These are phyloP conservation scores for Omphaloscelis lunosa DNA, from an alignment of 2,888 invertebrate species.

Conservation along the genomic window DNA sequence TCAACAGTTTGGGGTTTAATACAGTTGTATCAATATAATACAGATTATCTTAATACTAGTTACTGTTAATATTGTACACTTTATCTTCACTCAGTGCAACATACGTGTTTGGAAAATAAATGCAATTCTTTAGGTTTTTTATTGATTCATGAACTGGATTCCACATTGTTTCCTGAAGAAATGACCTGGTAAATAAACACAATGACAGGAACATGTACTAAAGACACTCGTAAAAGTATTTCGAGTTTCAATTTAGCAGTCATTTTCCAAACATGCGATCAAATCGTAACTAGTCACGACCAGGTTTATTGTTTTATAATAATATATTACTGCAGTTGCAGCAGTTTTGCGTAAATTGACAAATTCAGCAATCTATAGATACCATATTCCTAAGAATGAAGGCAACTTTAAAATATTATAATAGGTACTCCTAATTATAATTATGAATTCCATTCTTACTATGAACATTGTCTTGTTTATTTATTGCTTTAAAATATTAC, in stretches of 20 bases:
- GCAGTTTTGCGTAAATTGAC: conserved; percentile 60
- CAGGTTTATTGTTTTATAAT: conserved; percentile 53
- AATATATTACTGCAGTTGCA: conserved; percentile 38
- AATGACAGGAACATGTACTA: not conserved
- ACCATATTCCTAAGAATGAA: conserved; percentile 69
- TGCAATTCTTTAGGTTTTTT: conserved; percentile 3
- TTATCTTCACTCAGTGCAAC: conserved; percentile 17
- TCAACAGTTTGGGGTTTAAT: conserved; percentile 31
- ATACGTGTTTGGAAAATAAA: conserved; percentile 46
- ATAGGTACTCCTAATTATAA: conserved; percentile 42
- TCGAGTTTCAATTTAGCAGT: not conserved
- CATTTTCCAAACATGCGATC: conserved; percentile 47
- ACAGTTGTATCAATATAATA: conserved; percentile 14
- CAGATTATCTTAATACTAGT: conserved; percentile 39
- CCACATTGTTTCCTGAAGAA: not conserved
- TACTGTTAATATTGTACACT: conserved; percentile 38
- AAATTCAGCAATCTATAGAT: conserved; percentile 53
- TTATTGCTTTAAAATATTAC: conserved; percentile 59
- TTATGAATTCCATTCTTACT: conserved; percentile 50
- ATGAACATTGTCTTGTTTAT: conserved; percentile 37
- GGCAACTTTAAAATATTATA: conserved; percentile 73
- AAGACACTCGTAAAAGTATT: not conserved
- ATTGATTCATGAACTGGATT: not conserved
- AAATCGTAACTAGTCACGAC: conserved; percentile 15
- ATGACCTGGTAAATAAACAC: too few species aligned